A percentile compares a stretch with the other conserved stretches of the same genome.
Conservation (phyloP, 2,113 vertebrate species). For the Serinus canaria region DNA sequence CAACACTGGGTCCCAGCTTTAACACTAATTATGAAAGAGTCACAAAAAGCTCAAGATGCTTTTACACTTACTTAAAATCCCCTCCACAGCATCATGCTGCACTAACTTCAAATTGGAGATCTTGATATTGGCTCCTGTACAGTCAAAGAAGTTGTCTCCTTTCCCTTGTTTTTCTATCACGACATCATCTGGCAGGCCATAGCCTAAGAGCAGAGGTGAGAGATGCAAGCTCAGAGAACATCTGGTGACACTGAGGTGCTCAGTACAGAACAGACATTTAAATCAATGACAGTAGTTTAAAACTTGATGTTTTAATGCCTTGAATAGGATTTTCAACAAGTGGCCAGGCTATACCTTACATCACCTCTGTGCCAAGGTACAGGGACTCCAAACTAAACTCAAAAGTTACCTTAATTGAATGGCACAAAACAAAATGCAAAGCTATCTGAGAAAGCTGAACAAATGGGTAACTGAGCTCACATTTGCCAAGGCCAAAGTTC, state of each 20-base stretch:
- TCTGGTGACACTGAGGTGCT: background rate
- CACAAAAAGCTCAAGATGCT: background rate
- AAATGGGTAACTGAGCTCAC: background rate
- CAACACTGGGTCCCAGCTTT: background rate
- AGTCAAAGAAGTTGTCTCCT: slow-evolving; percentile 89
- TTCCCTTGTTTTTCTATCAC: slow-evolving; percentile 90
- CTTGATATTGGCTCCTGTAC: slow-evolving; percentile 79
- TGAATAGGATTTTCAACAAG: background rate
- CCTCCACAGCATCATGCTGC: slow-evolving; percentile 90
- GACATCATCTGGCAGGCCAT: slow-evolving; percentile 90
- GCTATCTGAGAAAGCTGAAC: background rate
- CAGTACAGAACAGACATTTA: background rate
- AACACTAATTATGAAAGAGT: background rate
- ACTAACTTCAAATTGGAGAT: slow-evolving; percentile 91
- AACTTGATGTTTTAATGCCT: background rate
- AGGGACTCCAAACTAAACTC: background rate
- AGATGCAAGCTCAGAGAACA: background rate
- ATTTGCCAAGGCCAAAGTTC: background rate
- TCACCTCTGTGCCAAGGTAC: background rate
- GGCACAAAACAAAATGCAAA: background rate
- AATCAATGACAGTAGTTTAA: background rate
- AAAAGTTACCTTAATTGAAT: background rate
- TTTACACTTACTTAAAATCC: slow-evolving; percentile 90
- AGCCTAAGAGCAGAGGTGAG: slow-evolving; percentile 74
- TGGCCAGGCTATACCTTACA: background rate